Conservation (phyloP, 1,140 invertebrate genomes). For the Bactericera cockerelli region DNA sequence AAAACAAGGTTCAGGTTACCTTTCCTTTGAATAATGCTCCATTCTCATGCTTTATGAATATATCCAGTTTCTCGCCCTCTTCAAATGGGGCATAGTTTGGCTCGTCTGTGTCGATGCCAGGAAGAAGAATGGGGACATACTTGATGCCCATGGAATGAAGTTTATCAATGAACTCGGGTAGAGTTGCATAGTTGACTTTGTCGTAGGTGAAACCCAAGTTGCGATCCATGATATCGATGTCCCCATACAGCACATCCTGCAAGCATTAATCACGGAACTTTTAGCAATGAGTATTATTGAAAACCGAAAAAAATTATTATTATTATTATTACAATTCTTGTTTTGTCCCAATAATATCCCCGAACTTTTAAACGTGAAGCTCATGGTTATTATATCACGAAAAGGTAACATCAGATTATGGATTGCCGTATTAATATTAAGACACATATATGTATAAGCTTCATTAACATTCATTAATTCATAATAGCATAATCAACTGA, state of each 20-base stretch:
- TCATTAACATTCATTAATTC: too few relatives aligned
- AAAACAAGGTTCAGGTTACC: conserved; percentile 1
- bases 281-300: too few relatives aligned
- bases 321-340: too few relatives aligned
- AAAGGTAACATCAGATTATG: too few relatives aligned
- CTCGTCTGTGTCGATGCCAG: conserved; percentile 50
- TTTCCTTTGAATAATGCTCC: conserved; percentile 17
- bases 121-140: conserved; percentile 57
- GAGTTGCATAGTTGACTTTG: not conserved
- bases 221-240: conserved; percentile 80
- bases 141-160: conserved; percentile 33
- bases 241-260: conserved; percentile 47
- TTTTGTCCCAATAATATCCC: too few relatives aligned
- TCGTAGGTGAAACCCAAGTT: conserved; percentile 67
- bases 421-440: too few relatives aligned
- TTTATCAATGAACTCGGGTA: not conserved
- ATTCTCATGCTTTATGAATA: conserved; percentile 16
- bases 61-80: conserved; percentile 46
- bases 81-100: conserved; percentile 52
- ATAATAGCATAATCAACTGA: too few relatives aligned
- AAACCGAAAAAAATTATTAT: too few relatives aligned
- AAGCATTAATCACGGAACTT: too few relatives aligned
- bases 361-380: too few relatives aligned
- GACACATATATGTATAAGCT: too few relatives aligned
- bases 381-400: too few relatives aligned